phyloP scores from a whole-genome alignment of 37 sponge, comb jelly and placozoan genomes.

The Mnemiopsis leidyi region DNA sequence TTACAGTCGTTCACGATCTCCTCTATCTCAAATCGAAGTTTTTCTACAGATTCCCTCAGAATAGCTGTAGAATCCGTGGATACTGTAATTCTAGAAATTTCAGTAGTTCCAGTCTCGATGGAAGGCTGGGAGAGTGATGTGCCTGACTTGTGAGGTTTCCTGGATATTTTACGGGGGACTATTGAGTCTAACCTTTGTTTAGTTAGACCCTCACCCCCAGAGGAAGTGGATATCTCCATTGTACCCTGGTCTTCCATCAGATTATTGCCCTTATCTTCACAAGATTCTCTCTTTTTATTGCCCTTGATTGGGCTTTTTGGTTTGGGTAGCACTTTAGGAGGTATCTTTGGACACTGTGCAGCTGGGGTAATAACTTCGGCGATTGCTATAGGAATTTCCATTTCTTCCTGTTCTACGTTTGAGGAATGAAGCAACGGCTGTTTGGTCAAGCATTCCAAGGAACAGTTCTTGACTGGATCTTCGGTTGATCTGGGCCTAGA shows the following conservation, averaged over 20 bases:
- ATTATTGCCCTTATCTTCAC: neutral
- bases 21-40: neutral
- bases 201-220: neutral
- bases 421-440: neutral
- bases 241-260: neutral
- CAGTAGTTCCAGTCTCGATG: neutral
- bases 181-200: neutral
- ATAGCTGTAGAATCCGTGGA: constrained; percentile 2
- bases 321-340: neutral
- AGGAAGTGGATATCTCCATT: neutral
- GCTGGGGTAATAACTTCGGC: neutral
- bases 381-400: neutral
- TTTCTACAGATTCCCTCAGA: constrained; percentile 25
- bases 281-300: neutral
- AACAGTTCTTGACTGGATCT: neutral
- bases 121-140: constrained; percentile 47
- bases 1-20: constrained; percentile 7
- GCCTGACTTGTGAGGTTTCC: neutral
- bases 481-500: neutral
- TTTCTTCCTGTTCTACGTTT: neutral
- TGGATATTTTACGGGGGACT: neutral
- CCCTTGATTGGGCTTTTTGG: neutral
- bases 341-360: neutral
- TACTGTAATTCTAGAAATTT: neutral
- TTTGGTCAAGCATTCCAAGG: neutral